These are phyloP conservation scores for Xestia rhomboidea DNA, from an alignment of 2,888 invertebrate species.

Conservation along the genomic window DNA sequence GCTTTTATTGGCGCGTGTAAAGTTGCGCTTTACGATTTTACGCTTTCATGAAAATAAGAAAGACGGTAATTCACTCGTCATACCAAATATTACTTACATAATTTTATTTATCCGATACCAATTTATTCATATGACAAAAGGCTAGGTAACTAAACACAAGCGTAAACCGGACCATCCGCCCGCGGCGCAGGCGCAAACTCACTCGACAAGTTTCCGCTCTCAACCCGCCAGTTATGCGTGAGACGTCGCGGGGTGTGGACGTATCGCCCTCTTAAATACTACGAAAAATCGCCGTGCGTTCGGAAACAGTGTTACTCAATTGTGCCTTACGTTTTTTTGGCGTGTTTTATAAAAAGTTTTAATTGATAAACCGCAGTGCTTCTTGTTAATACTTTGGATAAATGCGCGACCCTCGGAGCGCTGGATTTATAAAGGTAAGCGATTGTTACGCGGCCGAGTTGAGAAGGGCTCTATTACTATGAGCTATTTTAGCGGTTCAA, in stretches of 20 bases:
- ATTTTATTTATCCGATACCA: conserved; percentile 79
- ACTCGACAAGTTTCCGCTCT: conserved; percentile 82
- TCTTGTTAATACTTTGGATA: conserved; percentile 75
- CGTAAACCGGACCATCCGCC: conserved; percentile 87
- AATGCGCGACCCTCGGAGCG: conserved; percentile 70
- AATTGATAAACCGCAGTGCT: conserved; percentile 73
- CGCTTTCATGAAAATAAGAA: conserved; percentile 28
- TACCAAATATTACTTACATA: conserved; percentile 79
- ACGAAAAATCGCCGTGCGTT: conserved; percentile 80
- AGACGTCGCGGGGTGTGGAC: conserved; percentile 77
- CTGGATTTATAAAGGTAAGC: conserved; percentile 83
- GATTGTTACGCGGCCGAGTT: conserved; percentile 76
- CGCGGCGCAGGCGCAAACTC: conserved; percentile 81
- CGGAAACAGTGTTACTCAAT: conserved; percentile 82
- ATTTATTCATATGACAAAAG: conserved; percentile 83
- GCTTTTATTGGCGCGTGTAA: conserved; percentile 21
- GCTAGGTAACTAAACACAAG: conserved; percentile 80
- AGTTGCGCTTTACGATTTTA: conserved; percentile 30
- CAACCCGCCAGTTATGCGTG: conserved; percentile 80
- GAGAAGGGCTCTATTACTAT: conserved; percentile 76
- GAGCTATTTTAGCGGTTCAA: conserved; percentile 72
- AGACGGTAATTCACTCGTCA: conserved; percentile 61
- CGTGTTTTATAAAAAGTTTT: conserved; percentile 73
- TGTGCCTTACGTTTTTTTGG: conserved; percentile 81
- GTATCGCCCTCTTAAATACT: conserved; percentile 70